Evolutionary conservation across 2,888 invertebrate species (phyloP), one percentile per base, ranked within the genome.

Genomic region (Ctenicera cuprea): DNA sequence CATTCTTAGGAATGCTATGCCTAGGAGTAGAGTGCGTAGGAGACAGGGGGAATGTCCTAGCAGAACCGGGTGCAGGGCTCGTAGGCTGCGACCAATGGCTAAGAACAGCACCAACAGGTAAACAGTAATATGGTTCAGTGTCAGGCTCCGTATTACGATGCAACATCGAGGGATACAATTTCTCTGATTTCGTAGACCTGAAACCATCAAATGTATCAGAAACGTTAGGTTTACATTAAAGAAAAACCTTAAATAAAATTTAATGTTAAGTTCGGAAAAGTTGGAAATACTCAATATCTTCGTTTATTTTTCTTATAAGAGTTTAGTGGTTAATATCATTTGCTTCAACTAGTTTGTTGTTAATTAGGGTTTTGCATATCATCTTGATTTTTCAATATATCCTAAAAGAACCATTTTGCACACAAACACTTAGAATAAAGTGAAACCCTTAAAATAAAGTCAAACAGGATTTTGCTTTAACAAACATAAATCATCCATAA

Each of bases 181-280:
- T 97, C 87, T 97, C 97, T 9, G 97, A 97, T 88, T 97, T 97
- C 16, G 97, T 97, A 48, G 97, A 97, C 88, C 96, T 96, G 91
- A 57, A 86, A 86, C 80, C 82, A 59, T 41, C 30, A 30, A 14
- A 30, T 33, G 30, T 22, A 12, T 50, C 1, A 50, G 18, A 50
- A 50, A 50, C 22, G 11, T 9, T 22, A 22, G 1, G 4, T 2
- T 50, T 45, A 26, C 20, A 26, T 18, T 33, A 33, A 33, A 9
- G 3, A 48, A 65, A 63, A n/a, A 26, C 4, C 43, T 54, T 12
- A 52, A 80, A 65, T 62, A 71, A 37, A 48, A 48, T 14, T 3
- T 2, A 52, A 52, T 7, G 9, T 11, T 65, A 63, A 76, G 61
- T 18, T 26, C 1, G 33, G 33, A 33, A 33, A 33, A 33, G 33